phyloP scores from a whole-genome alignment of 2,113 vertebrate species.

The Phylloscopus whistleri region DNA sequence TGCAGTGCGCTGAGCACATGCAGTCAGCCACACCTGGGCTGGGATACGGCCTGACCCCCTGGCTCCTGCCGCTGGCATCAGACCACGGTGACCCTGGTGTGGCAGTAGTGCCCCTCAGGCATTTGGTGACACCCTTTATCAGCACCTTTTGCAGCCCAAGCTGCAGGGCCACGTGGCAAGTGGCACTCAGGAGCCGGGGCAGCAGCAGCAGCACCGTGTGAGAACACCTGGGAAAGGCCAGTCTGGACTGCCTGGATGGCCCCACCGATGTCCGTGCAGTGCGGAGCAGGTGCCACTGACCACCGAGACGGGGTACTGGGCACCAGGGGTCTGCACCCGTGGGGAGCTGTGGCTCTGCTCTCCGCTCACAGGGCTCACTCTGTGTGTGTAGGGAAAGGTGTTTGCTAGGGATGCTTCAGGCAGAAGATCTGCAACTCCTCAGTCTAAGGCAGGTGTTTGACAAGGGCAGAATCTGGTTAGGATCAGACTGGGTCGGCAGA shows the following conservation, averaged over 20 bases:
- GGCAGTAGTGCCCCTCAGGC: accelerated
- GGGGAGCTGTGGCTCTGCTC: background rate
- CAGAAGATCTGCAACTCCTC: background rate
- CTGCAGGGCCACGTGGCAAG: accelerated
- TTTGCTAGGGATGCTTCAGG: background rate
- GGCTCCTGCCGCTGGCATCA: background rate
- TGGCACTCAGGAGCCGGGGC: accelerated
- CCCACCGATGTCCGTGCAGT: accelerated
- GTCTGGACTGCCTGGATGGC: accelerated
- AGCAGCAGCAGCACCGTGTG: accelerated
- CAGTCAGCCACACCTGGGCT: accelerated
- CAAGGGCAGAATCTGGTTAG: background rate
- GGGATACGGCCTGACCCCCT: background rate
- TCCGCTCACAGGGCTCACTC: accelerated
- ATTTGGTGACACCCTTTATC: accelerated
- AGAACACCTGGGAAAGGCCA: background rate
- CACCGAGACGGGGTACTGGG: accelerated
- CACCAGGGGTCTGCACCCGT: accelerated
- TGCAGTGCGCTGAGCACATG: accelerated
- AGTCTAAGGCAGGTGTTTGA: background rate
- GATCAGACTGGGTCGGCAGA: background rate
- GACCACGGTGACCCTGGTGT: accelerated
- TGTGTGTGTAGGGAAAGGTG: background rate
- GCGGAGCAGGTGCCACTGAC: accelerated
- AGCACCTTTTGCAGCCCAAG: background rate